Conservation (phyloP, 2,113 vertebrate species). For the Otis tarda region DNA sequence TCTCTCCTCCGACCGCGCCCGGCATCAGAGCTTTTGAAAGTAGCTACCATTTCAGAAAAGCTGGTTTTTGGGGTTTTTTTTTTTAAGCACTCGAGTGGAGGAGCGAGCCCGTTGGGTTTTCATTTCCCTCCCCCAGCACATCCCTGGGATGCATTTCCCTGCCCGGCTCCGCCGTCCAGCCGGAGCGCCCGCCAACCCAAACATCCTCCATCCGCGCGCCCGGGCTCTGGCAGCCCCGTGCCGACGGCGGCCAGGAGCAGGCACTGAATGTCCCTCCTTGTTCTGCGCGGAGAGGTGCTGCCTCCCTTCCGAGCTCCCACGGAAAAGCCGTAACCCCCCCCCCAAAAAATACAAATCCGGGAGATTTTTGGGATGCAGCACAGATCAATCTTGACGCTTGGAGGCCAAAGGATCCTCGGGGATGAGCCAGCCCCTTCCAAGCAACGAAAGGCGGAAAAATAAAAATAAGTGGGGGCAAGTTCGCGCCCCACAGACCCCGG, state of each 20-base stretch:
- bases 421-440: not conserved
- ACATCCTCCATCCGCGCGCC: not conserved
- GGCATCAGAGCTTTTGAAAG: no score
- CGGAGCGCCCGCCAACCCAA: not conserved
- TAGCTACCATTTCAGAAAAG: not conserved
- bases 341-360: not conserved
- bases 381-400: no score
- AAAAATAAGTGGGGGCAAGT: not conserved
- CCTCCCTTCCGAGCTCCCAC: not conserved
- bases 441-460: not conserved
- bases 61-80: no score
- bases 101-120: not conserved
- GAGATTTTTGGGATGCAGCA: not conserved
- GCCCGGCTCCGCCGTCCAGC: accelerated
- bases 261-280: slow-evolving; percentile 60
- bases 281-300: not conserved
- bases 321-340: not conserved
- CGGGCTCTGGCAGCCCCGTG: not conserved
- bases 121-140: not conserved
- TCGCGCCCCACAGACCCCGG: not conserved
- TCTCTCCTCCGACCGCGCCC: not conserved
- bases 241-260: not conserved
- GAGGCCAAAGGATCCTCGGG: no score
- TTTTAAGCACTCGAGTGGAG: not conserved
- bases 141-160: not conserved